These are phyloP conservation scores for Corythoichthys intestinalis DNA, from an alignment of 2,113 vertebrate species.

Conservation along the genomic window DNA sequence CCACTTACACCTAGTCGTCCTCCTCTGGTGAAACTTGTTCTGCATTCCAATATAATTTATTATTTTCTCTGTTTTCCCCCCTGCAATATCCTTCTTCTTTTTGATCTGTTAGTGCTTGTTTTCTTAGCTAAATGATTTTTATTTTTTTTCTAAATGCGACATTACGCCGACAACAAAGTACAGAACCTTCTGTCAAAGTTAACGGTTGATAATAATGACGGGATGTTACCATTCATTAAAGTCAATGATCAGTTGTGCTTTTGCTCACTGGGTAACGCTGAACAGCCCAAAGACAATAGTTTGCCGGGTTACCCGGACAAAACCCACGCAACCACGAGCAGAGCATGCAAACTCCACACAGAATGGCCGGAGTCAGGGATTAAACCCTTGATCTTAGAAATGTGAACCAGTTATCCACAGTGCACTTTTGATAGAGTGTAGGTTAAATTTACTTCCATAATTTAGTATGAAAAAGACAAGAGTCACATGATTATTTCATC, in stretches of 20 bases:
- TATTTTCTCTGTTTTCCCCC: not conserved
- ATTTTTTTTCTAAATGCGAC: slow-evolving; percentile 41
- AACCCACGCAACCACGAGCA: too few species aligned
- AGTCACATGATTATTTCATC: not conserved
- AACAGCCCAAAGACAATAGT: not conserved
- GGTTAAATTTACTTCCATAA: not conserved
- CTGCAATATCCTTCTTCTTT: not conserved
- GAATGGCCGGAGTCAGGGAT: too few species aligned
- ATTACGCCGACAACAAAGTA: slow-evolving; percentile 26
- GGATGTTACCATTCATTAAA: slow-evolving; percentile 35
- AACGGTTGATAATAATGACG: slow-evolving; percentile 24
- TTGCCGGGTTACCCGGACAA: too few species aligned
- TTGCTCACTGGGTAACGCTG: not conserved
- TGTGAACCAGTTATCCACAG: not conserved
- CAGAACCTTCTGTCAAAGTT: slow-evolving; percentile 26
- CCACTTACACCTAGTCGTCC: slow-evolving; percentile 65
- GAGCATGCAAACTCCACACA: too few species aligned
- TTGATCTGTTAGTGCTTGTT: not conserved
- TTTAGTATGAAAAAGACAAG: not conserved
- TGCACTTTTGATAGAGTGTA: not conserved
- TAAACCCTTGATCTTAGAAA: not conserved
- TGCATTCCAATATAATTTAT: not conserved
- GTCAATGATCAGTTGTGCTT: slow-evolving; percentile 13
- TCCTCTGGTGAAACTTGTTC: slow-evolving; percentile 40
- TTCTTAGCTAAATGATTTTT: slow-evolving; percentile 24